Conservation (phyloP, 2,113 vertebrate genomes). For the Leptodactylus fuscus region DNA sequence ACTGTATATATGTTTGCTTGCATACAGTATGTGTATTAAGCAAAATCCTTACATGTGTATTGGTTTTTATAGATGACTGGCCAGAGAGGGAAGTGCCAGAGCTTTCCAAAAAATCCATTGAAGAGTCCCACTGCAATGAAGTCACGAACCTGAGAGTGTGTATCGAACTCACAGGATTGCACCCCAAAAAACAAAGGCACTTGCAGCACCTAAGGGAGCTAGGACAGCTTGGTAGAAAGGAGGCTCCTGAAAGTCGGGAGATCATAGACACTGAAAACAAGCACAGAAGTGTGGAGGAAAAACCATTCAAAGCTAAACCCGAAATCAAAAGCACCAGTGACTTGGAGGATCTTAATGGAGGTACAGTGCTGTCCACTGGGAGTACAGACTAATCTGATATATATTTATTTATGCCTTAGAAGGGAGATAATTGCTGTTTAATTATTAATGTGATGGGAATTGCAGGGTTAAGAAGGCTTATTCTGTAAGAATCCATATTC, state of each 20-base stretch:
- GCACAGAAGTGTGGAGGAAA: conserved; percentile 81
- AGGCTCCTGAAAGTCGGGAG: conserved; percentile 79
- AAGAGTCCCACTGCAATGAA: conserved; percentile 88
- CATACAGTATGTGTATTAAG: too few species aligned
- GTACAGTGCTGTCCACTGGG: conserved; percentile 68
- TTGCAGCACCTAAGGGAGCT: conserved; percentile 88
- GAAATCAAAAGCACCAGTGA: conserved; percentile 92
- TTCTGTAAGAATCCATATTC: conserved; percentile 44
- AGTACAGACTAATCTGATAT: conserved; percentile 14
- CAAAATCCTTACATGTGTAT: too few species aligned
- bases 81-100: conserved; percentile 83
- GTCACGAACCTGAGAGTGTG: conserved; percentile 98
- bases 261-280: conserved; percentile 78
- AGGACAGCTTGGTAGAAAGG: conserved; percentile 83
- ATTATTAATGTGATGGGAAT: conserved; percentile 75
- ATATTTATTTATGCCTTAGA: conserved; percentile 68
- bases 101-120: conserved; percentile 83
- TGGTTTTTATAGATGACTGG: conserved; percentile 85
- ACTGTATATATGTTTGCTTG: too few species aligned
- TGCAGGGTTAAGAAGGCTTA: conserved; percentile 46
- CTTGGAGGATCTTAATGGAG: conserved; percentile 86
- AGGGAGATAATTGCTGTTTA: conserved; percentile 69
- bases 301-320: conserved; percentile 83
- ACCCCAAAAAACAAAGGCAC: conserved; percentile 92
- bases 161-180: conserved; percentile 97